Percentiles rank a stretch among this genome's conserved stretches.
Evolutionary conservation across 2,888 invertebrate genomes (phyloP).

Genomic region (Anthrax anthrax): DNA sequence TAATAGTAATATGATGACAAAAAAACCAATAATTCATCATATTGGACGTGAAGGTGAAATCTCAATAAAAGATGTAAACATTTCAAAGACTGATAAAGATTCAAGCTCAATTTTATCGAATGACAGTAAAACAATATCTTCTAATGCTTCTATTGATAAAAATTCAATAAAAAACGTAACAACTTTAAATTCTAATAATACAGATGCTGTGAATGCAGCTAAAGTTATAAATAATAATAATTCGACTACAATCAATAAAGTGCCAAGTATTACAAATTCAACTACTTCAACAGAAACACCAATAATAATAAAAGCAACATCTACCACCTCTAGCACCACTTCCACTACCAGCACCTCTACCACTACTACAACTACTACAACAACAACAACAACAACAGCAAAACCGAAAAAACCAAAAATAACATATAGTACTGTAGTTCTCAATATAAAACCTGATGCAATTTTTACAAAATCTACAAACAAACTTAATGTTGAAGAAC

Average conservation of each 20-base stretch:
- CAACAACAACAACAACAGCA: constrained; percentile 24
- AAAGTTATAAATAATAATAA: background rate
- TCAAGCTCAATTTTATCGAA: background rate
- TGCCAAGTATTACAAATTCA: background rate
- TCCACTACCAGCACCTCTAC: constrained; percentile 18
- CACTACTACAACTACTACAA: constrained; percentile 20
- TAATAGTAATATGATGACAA: background rate
- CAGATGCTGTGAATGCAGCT: background rate
- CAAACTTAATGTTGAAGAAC: constrained; percentile 3
- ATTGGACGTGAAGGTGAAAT: background rate
- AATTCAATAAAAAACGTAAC: too few relatives aligned
- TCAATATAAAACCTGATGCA: constrained; percentile 13
- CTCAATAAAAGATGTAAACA: too few relatives aligned
- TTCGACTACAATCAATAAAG: too few relatives aligned
- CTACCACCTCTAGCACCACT: constrained; percentile 7
- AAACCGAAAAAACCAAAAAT: constrained; percentile 40
- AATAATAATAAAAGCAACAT: background rate
- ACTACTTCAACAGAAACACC: background rate
- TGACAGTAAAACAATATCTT: too few relatives aligned
- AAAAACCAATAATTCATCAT: background rate
- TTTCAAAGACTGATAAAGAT: background rate
- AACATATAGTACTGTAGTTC: constrained; percentile 35
- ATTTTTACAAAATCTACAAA: background rate
- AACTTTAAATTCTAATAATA: too few relatives aligned
- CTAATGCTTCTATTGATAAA: too few relatives aligned